Base-by-base conservation (phyloP, 2,113 vertebrate genomes). In the Sardina pilchardus region DNA sequence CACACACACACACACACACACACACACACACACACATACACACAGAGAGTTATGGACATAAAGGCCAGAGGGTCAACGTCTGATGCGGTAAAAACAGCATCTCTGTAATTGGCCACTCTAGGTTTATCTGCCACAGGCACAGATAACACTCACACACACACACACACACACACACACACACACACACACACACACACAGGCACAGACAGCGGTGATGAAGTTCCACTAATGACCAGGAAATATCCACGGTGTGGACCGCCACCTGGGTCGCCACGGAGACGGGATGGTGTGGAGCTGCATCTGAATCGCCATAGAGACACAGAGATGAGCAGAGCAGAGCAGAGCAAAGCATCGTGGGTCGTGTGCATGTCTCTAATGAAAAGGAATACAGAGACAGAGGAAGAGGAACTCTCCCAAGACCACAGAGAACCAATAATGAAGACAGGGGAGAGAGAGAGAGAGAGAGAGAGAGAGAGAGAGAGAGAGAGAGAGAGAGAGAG, bases 201-300 rank as follows among this genome's bases (percentile, higher is more conserved):
- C 21, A 78, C 36, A 1, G n/a, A 42, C 43, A 43, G 83, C 12
- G 16, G 59, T 10, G 43, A 43, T 44, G 39, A 24, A 1, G 16
- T 17, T 21, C 39, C 86, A 42, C 53, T 87, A 87, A 87, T 84
- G 75, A 86, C 43, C 2, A 24, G 82, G 75, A 82, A 86, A 86
- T 86, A 86, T 86, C 83, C 85, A 86, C 78, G 83, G 59, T 17
- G 17, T 19, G 14, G 14, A 53, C 2, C 45, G 45, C 8, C 45
- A 82, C 71, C 6, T 14, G 34, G 59, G 59, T 36, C 82, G 1
- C 82, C 82, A 48, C 82, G 63, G 85, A 78, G 85, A 50, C 81
- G 8, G 63, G 26, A 48, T 47, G 85, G 75, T 47, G 45, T 47
- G 45, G 45, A 47, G 45, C 45, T 10, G 45, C 45, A 47, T 47